phyloP scores from a whole-genome alignment of 1,140 invertebrate species.

The Elymnias hypermnestra region DNA sequence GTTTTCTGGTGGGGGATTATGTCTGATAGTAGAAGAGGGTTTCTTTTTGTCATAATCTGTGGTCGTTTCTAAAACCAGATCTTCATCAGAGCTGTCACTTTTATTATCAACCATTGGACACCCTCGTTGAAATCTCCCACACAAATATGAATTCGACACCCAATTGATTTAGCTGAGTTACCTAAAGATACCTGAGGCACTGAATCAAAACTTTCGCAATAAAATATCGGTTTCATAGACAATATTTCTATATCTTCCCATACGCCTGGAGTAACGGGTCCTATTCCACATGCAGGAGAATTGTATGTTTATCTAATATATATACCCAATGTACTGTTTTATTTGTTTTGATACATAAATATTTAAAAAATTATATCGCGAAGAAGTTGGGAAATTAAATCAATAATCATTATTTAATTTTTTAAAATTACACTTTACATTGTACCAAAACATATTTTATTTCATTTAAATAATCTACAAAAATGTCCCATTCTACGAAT shows the following conservation, averaged over 20 bases:
- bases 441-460: too few species aligned
- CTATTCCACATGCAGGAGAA: conserved; percentile 45
- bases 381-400: too few species aligned
- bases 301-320: conserved; percentile 36
- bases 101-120: conserved; percentile 41
- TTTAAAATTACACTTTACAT: too few species aligned
- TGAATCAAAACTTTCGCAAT: conserved; percentile 35
- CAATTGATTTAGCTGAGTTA: not conserved
- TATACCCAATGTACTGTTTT: too few species aligned
- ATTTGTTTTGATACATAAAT: too few species aligned
- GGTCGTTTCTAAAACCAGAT: not conserved
- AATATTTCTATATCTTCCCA: conserved; percentile 46
- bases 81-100: conserved; percentile 20
- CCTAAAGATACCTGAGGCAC: conserved; percentile 27
- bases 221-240: conserved; percentile 53
- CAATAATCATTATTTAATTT: too few species aligned
- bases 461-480: too few species aligned
- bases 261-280: conserved; percentile 32
- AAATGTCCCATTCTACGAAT: too few species aligned
- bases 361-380: too few species aligned
- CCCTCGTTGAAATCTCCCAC: conserved; percentile 63
- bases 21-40: not conserved
- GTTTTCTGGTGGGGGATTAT: not conserved
- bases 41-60: not conserved
- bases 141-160: conserved; percentile 43